phyloP scores from a whole-genome alignment of 2,888 invertebrate genomes.

The Orgyia antiqua region DNA sequence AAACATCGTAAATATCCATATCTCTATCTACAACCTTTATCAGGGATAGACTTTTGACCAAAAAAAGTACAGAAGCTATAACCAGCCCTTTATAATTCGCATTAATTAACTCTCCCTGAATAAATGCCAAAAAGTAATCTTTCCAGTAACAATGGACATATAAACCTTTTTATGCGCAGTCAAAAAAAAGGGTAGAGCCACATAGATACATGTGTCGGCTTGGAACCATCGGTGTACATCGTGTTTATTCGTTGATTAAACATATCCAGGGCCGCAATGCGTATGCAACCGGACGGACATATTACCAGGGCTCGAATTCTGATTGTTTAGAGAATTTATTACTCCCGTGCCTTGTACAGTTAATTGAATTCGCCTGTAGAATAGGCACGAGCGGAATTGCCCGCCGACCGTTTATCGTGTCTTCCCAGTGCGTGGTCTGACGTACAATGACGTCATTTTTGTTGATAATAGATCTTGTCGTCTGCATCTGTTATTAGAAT shows the following conservation, averaged over 20 bases:
- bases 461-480: constrained; percentile 35
- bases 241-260: constrained; percentile 75
- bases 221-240: constrained; percentile 50
- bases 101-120: constrained; percentile 52
- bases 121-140: constrained; percentile 57
- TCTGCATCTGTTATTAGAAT: constrained; percentile 24
- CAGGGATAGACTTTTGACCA: constrained; percentile 14
- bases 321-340: constrained; percentile 79
- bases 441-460: constrained; percentile 42
- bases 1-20: constrained; percentile 6
- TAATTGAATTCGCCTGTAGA: constrained; percentile 77
- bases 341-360: constrained; percentile 75
- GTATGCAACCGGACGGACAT: constrained; percentile 74
- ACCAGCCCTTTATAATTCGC: constrained; percentile 46
- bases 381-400: constrained; percentile 68
- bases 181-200: constrained; percentile 33
- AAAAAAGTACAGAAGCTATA: constrained; percentile 28
- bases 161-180: constrained; percentile 53
- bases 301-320: constrained; percentile 76
- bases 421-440: constrained; percentile 54
- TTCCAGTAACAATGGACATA: constrained; percentile 50
- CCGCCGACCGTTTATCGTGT: constrained; percentile 61
- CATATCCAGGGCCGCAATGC: constrained; percentile 70
- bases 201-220: constrained; percentile 51
- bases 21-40: neutral